A percentile compares a stretch with the other conserved stretches of the same genome.
These are phyloP conservation scores for Amblyjoppa fuscipennis DNA, from an alignment of 2,888 invertebrate genomes.

Conservation along the genomic window DNA sequence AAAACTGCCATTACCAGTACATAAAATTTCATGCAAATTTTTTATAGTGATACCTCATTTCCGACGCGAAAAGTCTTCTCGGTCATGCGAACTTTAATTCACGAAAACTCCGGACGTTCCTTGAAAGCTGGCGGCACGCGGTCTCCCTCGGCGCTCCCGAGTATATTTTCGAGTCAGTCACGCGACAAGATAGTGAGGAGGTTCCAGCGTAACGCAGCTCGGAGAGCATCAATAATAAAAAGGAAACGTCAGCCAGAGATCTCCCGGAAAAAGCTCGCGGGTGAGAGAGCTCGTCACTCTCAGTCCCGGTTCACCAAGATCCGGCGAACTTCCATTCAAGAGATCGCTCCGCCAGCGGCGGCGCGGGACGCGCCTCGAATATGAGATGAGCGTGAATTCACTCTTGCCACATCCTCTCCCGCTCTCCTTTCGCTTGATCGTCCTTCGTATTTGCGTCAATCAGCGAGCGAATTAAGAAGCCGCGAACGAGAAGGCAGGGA, in stretches of 20 bases:
- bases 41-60: neutral
- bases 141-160: neutral
- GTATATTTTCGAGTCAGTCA: conserved; percentile 24
- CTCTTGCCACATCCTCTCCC: conserved; percentile 11
- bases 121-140: conserved; percentile 27
- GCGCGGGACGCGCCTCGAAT: conserved; percentile 76
- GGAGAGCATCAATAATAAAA: conserved; percentile 61
- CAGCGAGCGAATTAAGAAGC: conserved; percentile 78
- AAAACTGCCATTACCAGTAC: too few relatives aligned
- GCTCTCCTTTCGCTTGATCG: conserved; percentile 41
- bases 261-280: conserved; percentile 45
- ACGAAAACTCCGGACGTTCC: conserved; percentile 16
- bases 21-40: too few relatives aligned
- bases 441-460: conserved; percentile 80
- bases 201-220: neutral
- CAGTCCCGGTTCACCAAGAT: conserved; percentile 47
- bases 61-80: neutral
- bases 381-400: conserved; percentile 76
- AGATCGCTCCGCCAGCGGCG: conserved; percentile 76
- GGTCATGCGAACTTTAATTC: conserved; percentile 23
- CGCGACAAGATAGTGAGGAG: neutral
- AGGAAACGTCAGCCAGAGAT: conserved; percentile 47
- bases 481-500: conserved; percentile 50
- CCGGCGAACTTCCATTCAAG: conserved; percentile 70
- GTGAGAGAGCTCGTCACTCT: conserved; percentile 54